Evolutionary conservation across 2,888 invertebrate genomes (phyloP), one percentile per base, ranked within the genome.

Genomic region (Cephus runcator): DNA sequence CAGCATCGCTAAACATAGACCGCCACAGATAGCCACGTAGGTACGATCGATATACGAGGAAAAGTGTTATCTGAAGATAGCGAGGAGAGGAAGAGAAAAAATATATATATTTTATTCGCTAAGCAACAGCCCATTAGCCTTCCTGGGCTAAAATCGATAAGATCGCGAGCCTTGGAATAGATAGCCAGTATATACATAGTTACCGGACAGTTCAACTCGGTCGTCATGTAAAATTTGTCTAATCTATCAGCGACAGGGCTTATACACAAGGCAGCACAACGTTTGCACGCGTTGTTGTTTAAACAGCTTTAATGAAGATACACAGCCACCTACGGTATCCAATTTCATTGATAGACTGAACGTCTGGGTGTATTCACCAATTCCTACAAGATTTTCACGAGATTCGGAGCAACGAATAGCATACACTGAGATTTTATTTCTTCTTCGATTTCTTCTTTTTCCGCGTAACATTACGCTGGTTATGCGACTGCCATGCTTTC

Each of bases 401-500:
- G 56, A 56, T 4, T 40, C 40, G 6, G 0, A 40, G 40, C 40
- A 40, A 6, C 40, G 40, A 40, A 15, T 6, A 6, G 3, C 30
- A n/a, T 12, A 15, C 15, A 36, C 3, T 11, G 9, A 9, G 9
- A 71, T 33, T 71, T 84, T 84, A 81, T 77, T 82, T 87, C 78
- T 81, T 87, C 77, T 82, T 87, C 6, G 81, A 82, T 75, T 84
- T 86, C 73, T 83, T 90, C 76, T 85, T 89, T 79, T 85, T 90
- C 34, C 80, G 85, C 12, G 83, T 77, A 12, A 77, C 75, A 23
- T 81, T 79, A 12, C 88, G 85, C 77, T 84, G 83, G 76, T 79
- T 82, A 81, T 87, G 87, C 11, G 75, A 81, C 76, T 86, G 87
- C 90, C 91, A 91, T 4, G 83, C 85, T 73, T 78, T 85, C 75